These are phyloP conservation scores for Pionites leucogaster DNA, from an alignment of 2,113 vertebrate species.

Conservation along the genomic window DNA sequence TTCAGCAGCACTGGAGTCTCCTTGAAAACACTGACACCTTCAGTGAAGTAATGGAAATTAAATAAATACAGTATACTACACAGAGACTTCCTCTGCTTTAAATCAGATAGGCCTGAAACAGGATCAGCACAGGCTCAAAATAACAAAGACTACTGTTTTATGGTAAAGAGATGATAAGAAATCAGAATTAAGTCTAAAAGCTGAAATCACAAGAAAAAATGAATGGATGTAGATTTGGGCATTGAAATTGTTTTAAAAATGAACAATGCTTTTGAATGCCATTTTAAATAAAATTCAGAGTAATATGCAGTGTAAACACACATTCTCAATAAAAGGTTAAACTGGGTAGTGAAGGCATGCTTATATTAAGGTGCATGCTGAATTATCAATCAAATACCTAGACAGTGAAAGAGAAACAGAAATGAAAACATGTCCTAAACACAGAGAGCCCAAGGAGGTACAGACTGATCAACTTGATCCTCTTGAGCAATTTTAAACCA, in stretches of 20 bases:
- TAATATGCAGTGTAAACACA: background rate
- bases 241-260: background rate
- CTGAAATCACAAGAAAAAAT: background rate
- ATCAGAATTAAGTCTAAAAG: background rate
- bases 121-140: background rate
- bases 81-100: background rate
- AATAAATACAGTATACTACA: background rate
- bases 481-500: background rate
- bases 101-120: background rate
- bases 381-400: background rate
- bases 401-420: background rate
- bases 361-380: background rate
- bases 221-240: background rate
- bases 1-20: background rate
- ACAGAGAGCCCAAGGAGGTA: background rate
- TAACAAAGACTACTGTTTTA: background rate
- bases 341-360: background rate
- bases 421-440: background rate
- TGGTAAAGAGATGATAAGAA: background rate
- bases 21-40: conserved; percentile 70
- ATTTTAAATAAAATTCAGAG: background rate
- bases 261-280: background rate
- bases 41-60: conserved; percentile 51
- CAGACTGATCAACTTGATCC: background rate
- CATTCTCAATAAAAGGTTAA: background rate